phyloP scores from a whole-genome alignment of 2,113 vertebrate genomes.

The Pholis gunnellus region DNA sequence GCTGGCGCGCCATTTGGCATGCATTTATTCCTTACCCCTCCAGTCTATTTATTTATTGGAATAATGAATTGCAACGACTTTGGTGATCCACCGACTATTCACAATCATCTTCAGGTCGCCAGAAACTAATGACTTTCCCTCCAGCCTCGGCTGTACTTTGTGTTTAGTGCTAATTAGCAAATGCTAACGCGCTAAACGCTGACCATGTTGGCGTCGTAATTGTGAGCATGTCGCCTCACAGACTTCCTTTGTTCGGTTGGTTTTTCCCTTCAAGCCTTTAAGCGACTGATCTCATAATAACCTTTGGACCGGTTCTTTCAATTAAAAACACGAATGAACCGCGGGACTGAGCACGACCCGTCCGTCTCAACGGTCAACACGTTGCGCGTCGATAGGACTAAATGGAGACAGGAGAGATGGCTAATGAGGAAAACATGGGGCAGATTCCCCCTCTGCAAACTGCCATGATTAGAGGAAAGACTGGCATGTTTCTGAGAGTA shows the following conservation, averaged over 20 bases:
- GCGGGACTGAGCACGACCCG: too few species aligned
- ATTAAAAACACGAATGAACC: not conserved
- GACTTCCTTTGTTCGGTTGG: not conserved
- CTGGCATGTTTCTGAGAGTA: not conserved
- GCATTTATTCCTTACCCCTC: too few species aligned
- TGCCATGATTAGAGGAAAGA: not conserved
- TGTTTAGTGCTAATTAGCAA: too few species aligned
- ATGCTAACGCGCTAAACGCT: not conserved
- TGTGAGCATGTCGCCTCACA: too few species aligned
- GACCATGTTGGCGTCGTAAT: not conserved
- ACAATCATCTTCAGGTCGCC: too few species aligned
- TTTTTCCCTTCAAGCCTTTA: not conserved
- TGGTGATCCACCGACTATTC: too few species aligned
- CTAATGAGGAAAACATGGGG: not conserved
- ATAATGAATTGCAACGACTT: too few species aligned
- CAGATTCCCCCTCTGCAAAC: not conserved
- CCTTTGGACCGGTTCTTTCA: not conserved
- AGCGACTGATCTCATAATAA: not conserved
- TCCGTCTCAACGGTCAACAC: too few species aligned
- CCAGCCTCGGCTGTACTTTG: too few species aligned
- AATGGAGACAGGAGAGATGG: not conserved
- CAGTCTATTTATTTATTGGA: too few species aligned
- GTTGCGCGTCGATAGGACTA: too few species aligned
- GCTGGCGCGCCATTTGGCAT: constrained; percentile 1
- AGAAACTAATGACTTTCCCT: too few species aligned